Percentiles rank a stretch among this genome's conserved stretches.
Conservation (phyloP, 2,888 invertebrate species). For the Galerucella calmariensis region DNA sequence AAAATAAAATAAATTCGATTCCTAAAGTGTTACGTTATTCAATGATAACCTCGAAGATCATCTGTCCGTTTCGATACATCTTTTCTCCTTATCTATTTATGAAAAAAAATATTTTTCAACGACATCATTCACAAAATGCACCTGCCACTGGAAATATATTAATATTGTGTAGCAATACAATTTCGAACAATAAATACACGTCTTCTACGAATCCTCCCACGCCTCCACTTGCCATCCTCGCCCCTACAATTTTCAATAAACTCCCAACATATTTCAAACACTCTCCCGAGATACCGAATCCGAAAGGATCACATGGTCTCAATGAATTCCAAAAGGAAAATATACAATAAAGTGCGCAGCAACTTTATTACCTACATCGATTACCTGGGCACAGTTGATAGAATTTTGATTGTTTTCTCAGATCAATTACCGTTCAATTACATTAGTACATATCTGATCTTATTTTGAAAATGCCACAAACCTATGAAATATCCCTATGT, state of each 20-base stretch:
- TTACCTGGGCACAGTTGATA: not conserved
- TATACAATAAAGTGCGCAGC: not conserved
- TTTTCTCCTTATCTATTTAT: no score
- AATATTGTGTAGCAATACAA: not conserved
- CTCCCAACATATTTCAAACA: conserved; percentile 26
- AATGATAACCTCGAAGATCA: no score
- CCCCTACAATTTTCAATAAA: conserved; percentile 27
- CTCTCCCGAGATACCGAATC: not conserved
- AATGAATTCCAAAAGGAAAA: not conserved
- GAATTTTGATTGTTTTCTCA: no score
- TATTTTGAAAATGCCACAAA: no score
- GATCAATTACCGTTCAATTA: no score
- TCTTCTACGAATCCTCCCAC: conserved; percentile 4
- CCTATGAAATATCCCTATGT: no score
- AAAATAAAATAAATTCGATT: no score
- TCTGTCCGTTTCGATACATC: no score
- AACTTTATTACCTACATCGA: not conserved
- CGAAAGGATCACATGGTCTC: not conserved
- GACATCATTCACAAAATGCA: not conserved
- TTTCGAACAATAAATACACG: not conserved
- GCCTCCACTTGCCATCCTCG: conserved; percentile 1
- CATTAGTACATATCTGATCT: no score
- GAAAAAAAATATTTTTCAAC: not conserved
- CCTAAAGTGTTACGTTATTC: no score
- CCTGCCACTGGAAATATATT: no score